Evolutionary conservation across 30 jellyfish, hydroid and myxozoan genomes (phyloP).

Genomic region (Hydractinia echinata): DNA sequence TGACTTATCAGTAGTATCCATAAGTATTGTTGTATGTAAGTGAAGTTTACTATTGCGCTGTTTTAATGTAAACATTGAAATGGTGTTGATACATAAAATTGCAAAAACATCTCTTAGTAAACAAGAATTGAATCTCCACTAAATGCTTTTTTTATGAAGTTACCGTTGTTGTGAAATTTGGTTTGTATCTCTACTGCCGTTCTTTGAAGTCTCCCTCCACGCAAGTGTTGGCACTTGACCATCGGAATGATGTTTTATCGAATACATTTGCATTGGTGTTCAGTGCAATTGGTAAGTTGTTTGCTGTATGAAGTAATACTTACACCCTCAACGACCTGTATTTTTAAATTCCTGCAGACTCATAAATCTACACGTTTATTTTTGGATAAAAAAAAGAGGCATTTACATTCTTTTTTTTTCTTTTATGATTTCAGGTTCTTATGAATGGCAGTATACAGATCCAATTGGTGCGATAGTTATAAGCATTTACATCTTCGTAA

Average conservation of each 20-base stretch:
- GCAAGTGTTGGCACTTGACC: slow-evolving; percentile 46
- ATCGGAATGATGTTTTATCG: slow-evolving; percentile 47
- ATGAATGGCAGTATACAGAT: slow-evolving; percentile 71
- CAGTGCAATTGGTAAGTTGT: slow-evolving; percentile 47
- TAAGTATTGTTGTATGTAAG: slow-evolving; percentile 59
- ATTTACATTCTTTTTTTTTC: background rate
- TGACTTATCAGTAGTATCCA: slow-evolving; percentile 45
- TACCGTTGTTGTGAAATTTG: slow-evolving; percentile 46
- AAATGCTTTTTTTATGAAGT: slow-evolving; percentile 10
- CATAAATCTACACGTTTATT: background rate
- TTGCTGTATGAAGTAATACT: background rate
- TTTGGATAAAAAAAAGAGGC: background rate
- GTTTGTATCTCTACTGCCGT: slow-evolving; percentile 47
- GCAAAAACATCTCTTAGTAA: background rate
- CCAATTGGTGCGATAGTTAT: slow-evolving; percentile 58
- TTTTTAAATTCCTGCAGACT: background rate
- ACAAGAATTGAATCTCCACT: background rate
- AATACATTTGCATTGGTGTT: slow-evolving; percentile 48
- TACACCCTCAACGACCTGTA: no score
- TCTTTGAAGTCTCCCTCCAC: slow-evolving; percentile 58
- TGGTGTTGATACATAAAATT: background rate
- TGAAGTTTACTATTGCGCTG: background rate
- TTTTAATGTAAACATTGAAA: background rate
- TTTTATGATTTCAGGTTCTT: slow-evolving; percentile 28
- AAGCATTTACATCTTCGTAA: slow-evolving; percentile 52